Base-by-base conservation (phyloP, 2,888 invertebrate species). In the Dolomedes plantarius region DNA sequence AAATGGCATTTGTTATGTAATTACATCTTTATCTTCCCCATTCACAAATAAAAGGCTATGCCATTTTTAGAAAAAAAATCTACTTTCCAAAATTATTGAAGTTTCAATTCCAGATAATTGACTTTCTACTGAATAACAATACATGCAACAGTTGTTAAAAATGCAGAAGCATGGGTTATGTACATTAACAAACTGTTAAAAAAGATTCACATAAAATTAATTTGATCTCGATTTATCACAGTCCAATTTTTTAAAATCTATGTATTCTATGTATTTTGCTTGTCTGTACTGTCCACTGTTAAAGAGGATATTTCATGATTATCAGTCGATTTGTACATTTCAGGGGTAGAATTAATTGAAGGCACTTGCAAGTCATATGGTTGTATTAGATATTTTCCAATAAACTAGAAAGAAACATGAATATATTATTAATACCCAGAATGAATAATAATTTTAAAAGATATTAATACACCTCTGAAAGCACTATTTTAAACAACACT, bases 251-350 rank as follows among this genome's bases (percentile, higher is more conserved):
- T 46, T 16, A 36, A 36, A 36, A 36, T 36, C 6, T 36, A 36
- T 7, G 36, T 36, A 7, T 6, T 7, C 7, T 16, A 46, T 2
- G n/a, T 9, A 46, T 46, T 11, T 11, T 46, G 16, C 11, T 36
- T 11, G 11, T 7, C 36, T 36, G 6, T 11, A 11, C 11, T 6
- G 6, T 46, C 46, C 11, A 16, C 2, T 46, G 13, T 9, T 16
- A 76, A 41, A 62, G 69, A 11, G 46, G 82, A 23, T 11, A 46
- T n/a, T 19, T 74, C 69, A 16, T 36, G 27, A 50, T 28, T 76
- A n/a, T 76, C 82, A 23, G 64, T 75, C n/a, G 82, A 75, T 64
- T 82, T 82, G 31, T 82, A 82, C 82, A 82, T 82, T 68, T 82
- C 75, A 32, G 64, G 75, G 36, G n/a, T 69, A 5, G 82, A 76